Percentiles rank a stretch among this genome's conserved stretches.
phyloP scores from a whole-genome alignment of 1,140 invertebrate genomes.

The Triops cancriformis region DNA sequence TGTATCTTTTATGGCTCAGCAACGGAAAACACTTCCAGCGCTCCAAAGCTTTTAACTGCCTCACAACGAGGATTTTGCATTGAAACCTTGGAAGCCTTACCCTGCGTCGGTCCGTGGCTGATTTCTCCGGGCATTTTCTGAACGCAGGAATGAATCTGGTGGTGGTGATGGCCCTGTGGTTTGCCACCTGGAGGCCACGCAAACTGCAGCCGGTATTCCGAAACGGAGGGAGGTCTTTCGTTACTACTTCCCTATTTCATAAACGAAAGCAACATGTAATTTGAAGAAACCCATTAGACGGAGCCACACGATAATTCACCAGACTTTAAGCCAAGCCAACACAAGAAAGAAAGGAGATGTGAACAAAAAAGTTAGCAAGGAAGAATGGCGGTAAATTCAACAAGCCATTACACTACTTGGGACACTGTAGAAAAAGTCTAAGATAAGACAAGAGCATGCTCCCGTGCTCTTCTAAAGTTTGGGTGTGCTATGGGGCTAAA shows the following conservation, averaged over 20 bases:
- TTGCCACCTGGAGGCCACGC: conserved; percentile 55
- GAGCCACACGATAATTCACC: not conserved
- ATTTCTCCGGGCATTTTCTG: not conserved
- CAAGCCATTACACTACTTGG: not conserved
- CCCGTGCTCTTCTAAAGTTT: not conserved
- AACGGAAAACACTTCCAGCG: not conserved
- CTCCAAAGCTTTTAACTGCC: not conserved
- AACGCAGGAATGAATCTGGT: not conserved
- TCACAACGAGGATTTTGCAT: not conserved
- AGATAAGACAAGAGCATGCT: not conserved
- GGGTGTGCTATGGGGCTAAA: not conserved
- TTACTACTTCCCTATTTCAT: conserved; percentile 6
- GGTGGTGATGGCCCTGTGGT: not conserved
- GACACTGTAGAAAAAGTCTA: not conserved
- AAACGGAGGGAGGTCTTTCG: conserved; percentile 17
- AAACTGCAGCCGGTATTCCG: conserved; percentile 79
- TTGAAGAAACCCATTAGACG: not conserved
- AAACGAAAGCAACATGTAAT: not conserved
- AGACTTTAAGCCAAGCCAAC: not conserved
- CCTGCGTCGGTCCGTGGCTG: conserved; percentile 2
- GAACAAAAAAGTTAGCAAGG: not conserved
- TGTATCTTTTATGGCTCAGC: not conserved
- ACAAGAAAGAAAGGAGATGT: not conserved
- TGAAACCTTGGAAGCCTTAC: not conserved
- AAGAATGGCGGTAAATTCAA: not conserved